Evolutionary conservation across 2,888 invertebrate species (phyloP), one percentile per base, ranked within the genome.

Genomic region (Orthosia incerta): DNA sequence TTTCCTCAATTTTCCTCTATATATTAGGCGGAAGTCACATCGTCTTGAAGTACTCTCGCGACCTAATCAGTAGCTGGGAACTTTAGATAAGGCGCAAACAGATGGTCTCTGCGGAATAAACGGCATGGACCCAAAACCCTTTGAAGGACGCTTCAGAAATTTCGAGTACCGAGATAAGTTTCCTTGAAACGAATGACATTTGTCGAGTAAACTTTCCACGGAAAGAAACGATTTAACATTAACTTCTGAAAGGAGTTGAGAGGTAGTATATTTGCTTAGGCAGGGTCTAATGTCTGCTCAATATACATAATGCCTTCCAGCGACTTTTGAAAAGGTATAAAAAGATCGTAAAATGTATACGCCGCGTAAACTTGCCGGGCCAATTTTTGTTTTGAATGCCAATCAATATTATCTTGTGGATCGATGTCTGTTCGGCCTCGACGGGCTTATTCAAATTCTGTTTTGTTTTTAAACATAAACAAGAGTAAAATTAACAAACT

Each of bases 141-240:
- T 90, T 86, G 87, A 85, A 87, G 88, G 81, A 79, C 75, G 82
- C 79, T 82, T 78, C 76, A 84, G 79, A 84, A 76, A 79, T 86
- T 80, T 82, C 62, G 69, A 82, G 84, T 83, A 79, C 80, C 82
- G 46, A 89, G 91, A 93, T 91, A 91, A 91, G 89, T 91, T 90
- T 89, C 86, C 89, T 89, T 87, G 87, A 88, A 89, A 89, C 88
- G 88, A 90, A 88, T 86, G 84, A 88, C 87, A 86, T 87, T 89
- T 87, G 82, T 88, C 71, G 69, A 82, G 75, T 64, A 79, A 87
- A 86, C 78, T 86, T 86, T 74, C 11, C 56, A 64, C 72, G 62
- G 71, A 80, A 84, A 81, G 82, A 79, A 86, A 85, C 83, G 76
- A 85, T 86, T 88, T 85, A 83, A 85, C 84, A 82, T 82, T 84